These are phyloP conservation scores for Malurus melanocephalus DNA, from an alignment of 2,113 vertebrate genomes.

Conservation along the genomic window DNA sequence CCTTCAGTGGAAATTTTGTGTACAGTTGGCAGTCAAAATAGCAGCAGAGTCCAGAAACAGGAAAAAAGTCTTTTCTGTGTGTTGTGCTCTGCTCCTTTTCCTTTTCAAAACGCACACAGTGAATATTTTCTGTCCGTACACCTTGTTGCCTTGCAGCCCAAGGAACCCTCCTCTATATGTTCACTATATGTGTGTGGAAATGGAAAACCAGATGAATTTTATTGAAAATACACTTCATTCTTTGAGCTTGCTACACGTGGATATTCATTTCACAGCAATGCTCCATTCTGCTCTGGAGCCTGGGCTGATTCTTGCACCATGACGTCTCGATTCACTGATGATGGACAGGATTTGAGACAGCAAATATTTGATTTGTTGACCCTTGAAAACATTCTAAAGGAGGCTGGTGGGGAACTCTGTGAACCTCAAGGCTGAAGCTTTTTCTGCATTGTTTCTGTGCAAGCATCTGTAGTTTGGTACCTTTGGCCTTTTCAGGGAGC, in stretches of 20 bases:
- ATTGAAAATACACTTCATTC: background rate
- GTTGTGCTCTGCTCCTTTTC: background rate
- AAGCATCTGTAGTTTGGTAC: background rate
- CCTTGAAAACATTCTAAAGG: background rate
- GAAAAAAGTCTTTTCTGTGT: background rate
- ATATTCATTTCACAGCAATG: background rate
- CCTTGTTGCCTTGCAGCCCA: background rate
- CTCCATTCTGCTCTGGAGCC: background rate
- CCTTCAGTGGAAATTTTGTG: slow-evolving; percentile 26
- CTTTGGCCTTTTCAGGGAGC: background rate
- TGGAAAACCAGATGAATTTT: background rate
- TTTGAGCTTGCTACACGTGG: background rate
- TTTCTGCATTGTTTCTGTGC: background rate
- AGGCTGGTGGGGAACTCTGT: background rate
- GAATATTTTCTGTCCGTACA: background rate
- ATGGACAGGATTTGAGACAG: background rate
- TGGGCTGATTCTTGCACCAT: background rate
- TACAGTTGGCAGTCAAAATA: background rate
- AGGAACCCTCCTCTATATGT: background rate
- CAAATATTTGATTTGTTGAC: background rate
- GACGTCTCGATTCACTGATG: background rate
- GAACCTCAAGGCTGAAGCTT: background rate
- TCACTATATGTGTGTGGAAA: background rate
- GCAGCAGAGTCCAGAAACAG: background rate
- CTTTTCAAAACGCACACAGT: background rate